phyloP scores from a whole-genome alignment of 92 coral and sea anemone species.

The Epizoanthus ramosus region DNA sequence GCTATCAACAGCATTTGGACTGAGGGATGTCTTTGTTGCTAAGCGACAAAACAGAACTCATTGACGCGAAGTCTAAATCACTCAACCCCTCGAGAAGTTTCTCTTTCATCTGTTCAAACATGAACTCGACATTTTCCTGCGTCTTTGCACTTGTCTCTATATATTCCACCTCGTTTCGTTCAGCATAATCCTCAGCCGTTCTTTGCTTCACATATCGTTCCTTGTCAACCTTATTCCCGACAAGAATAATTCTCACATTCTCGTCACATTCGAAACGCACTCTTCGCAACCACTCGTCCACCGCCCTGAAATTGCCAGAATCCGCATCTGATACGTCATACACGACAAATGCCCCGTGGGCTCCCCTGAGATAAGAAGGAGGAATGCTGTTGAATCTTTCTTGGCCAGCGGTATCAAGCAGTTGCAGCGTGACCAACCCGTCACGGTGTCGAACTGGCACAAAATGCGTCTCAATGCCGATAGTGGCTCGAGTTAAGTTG shows the following conservation, averaged over 20 bases:
- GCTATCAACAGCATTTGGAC: conserved; percentile 8
- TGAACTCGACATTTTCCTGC: conserved; percentile 54
- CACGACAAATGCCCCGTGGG: conserved; percentile 63
- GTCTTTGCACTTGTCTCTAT: conserved; percentile 66
- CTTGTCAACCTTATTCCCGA: conserved; percentile 59
- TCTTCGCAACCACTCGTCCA: conserved; percentile 28
- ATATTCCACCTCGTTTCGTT: conserved; percentile 35
- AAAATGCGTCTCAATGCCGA: conserved; percentile 38
- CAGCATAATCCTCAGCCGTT: conserved; percentile 49
- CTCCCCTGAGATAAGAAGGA: conserved; percentile 55
- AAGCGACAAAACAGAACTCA: conserved; percentile 33
- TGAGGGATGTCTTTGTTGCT: neutral
- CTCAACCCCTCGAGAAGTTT: conserved; percentile 49
- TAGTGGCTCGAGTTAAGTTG: conserved; percentile 24
- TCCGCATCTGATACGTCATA: conserved; percentile 53
- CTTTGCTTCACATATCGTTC: conserved; percentile 28
- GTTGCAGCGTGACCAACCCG: conserved; percentile 45
- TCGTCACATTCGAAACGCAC: conserved; percentile 43
- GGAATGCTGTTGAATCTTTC: conserved; percentile 63
- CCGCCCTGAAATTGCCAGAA: conserved; percentile 16
- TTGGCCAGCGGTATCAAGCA: conserved; percentile 60
- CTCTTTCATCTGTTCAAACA: conserved; percentile 58
- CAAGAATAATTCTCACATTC: conserved; percentile 49
- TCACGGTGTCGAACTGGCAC: conserved; percentile 48
- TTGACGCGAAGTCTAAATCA: conserved; percentile 29